These are phyloP conservation scores for Leptinotarsa undecemlineata DNA, from an alignment of 1,140 invertebrate species.

Conservation along the genomic window DNA sequence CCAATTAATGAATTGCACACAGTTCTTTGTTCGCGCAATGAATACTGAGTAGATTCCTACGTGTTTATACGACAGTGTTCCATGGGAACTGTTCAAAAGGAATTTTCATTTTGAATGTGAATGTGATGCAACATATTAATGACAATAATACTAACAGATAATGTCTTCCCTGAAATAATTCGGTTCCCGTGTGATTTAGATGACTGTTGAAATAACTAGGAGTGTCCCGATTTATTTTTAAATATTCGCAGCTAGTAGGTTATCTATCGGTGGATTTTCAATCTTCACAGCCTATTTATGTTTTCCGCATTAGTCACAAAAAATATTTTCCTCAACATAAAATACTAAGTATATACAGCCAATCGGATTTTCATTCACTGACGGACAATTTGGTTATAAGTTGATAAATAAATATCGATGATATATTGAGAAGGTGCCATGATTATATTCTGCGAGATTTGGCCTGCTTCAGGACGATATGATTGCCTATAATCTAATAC, in stretches of 20 bases:
- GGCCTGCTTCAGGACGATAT: too few species aligned
- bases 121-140: slow-evolving; percentile 6
- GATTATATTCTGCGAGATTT: too few species aligned
- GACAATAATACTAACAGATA: not conserved
- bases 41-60: slow-evolving; percentile 3
- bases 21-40: slow-evolving; percentile 2
- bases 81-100: slow-evolving; percentile 2
- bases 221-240: slow-evolving; percentile 6
- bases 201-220: not conserved
- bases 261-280: not conserved
- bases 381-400: too few species aligned
- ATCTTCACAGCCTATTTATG: not conserved
- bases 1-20: slow-evolving; percentile 3
- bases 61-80: slow-evolving; percentile 3
- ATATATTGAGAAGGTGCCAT: too few species aligned
- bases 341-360: too few species aligned
- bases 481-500: too few species aligned
- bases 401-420: too few species aligned
- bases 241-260: not conserved
- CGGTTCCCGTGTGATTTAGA: slow-evolving; percentile 2
- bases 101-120: slow-evolving; percentile 6
- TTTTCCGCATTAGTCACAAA: slow-evolving; percentile 2
- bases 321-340: not conserved
- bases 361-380: too few species aligned
- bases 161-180: slow-evolving; percentile 6